Percentiles rank a stretch among this genome's conserved stretches.
phyloP scores from a whole-genome alignment of 2,888 invertebrate species.

The Stenurella melanura region DNA sequence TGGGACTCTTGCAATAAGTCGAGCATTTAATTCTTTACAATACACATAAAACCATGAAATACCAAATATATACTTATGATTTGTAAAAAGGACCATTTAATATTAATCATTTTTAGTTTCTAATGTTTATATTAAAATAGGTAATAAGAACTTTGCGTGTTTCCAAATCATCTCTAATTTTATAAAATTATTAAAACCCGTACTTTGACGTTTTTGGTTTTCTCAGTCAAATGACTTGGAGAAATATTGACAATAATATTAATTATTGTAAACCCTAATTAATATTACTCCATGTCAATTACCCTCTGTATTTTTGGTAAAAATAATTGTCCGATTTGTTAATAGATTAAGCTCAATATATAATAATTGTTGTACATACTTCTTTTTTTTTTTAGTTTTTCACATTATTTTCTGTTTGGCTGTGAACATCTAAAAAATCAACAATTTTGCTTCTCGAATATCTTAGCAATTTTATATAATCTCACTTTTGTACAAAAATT shows the following conservation, averaged over 20 bases:
- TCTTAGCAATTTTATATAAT: slow-evolving; percentile 31
- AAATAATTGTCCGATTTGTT: slow-evolving; percentile 33
- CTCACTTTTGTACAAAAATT: slow-evolving; percentile 39
- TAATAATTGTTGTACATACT: slow-evolving; percentile 48
- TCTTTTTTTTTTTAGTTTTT: slow-evolving; percentile 51
- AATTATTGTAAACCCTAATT: not conserved
- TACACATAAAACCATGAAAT: slow-evolving; percentile 21
- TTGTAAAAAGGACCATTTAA: slow-evolving; percentile 10
- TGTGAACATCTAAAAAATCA: slow-evolving; percentile 62
- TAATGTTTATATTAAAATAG: slow-evolving; percentile 29
- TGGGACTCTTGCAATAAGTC: slow-evolving; percentile 20
- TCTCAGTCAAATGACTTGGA: slow-evolving; percentile 21
- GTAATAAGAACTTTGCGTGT: slow-evolving; percentile 1
- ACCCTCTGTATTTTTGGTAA: slow-evolving; percentile 14
- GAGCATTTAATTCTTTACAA: slow-evolving; percentile 9
- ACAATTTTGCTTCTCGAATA: slow-evolving; percentile 39
- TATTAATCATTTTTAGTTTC: slow-evolving; percentile 30
- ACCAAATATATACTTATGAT: slow-evolving; percentile 6
- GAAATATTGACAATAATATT: slow-evolving; percentile 9
- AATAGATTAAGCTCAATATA: slow-evolving; percentile 39
- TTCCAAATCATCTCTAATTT: slow-evolving; percentile 24
- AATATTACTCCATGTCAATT: slow-evolving; percentile 2
- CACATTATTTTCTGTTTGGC: slow-evolving; percentile 66
- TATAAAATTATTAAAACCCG: slow-evolving; percentile 23
- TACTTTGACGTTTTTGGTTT: slow-evolving; percentile 35